phyloP scores from a whole-genome alignment of 2,888 invertebrate genomes.

The Zygogramma bicolorata region DNA sequence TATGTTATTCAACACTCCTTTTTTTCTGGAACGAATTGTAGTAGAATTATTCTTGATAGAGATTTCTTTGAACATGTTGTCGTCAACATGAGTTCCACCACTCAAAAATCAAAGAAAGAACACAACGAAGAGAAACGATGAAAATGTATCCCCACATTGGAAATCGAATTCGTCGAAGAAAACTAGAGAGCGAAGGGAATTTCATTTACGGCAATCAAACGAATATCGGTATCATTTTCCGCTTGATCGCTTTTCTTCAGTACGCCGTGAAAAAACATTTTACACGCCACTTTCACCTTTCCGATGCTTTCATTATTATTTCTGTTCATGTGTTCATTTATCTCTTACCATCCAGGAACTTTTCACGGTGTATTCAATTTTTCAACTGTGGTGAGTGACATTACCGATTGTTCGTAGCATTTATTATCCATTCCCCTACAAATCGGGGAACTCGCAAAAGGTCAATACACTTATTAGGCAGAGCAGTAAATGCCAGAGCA shows the following conservation, averaged over 20 bases:
- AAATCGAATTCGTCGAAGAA: background rate
- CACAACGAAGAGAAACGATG: background rate
- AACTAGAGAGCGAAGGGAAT: background rate
- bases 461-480: constrained; percentile 39
- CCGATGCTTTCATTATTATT: background rate
- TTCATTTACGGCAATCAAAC: background rate
- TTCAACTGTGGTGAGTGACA: constrained; percentile 22
- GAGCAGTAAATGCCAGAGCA: constrained; percentile 32
- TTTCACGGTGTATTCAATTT: constrained; percentile 15
- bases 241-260: background rate
- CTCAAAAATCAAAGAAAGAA: too few relatives aligned
- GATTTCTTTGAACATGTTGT: too few relatives aligned
- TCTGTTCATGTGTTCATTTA: background rate
- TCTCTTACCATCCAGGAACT: background rate
- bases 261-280: background rate
- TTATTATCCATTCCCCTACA: constrained; percentile 17
- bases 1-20: too few relatives aligned
- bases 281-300: background rate
- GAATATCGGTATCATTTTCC: background rate
- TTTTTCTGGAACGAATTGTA: too few relatives aligned
- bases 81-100: too few relatives aligned
- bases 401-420: constrained; percentile 22
- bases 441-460: constrained; percentile 26
- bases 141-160: background rate
- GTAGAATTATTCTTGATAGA: too few relatives aligned